phyloP scores from a whole-genome alignment of 2,888 invertebrate species.

The Pyrgus malvae region DNA sequence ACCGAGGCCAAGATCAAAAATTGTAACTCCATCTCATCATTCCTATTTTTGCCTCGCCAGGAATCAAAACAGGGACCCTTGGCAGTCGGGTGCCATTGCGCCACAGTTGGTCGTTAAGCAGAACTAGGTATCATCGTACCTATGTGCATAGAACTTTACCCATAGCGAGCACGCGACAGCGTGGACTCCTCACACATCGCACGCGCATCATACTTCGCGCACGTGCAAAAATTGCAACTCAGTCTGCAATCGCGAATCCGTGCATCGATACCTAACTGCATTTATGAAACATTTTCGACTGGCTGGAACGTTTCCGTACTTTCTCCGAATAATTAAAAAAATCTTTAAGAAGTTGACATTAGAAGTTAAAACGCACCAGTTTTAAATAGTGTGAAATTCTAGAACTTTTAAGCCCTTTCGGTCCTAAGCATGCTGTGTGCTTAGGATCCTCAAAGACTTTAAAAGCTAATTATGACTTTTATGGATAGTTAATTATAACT shows the following conservation, averaged over 20 bases:
- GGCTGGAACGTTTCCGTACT: not conserved
- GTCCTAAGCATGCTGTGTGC: not conserved
- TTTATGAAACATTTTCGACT: not conserved
- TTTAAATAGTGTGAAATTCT: not conserved
- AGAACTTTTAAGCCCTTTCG: not conserved
- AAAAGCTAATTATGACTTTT: not conserved
- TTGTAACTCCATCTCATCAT: too few species aligned
- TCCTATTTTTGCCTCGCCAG: too few species aligned
- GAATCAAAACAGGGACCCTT: too few species aligned
- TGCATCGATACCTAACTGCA: constrained; percentile 1
- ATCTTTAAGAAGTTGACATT: not conserved
- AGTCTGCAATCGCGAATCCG: constrained; percentile 20
- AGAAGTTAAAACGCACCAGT: not conserved
- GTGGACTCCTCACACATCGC: constrained; percentile 40
- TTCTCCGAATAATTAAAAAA: not conserved
- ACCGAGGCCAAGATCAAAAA: too few species aligned
- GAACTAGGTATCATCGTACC: not conserved
- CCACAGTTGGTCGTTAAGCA: too few species aligned
- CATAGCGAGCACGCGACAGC: constrained; percentile 11
- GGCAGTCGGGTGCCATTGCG: too few species aligned
- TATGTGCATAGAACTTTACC: constrained; percentile 13
- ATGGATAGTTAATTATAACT: not conserved
- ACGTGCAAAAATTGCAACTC: constrained; percentile 43
- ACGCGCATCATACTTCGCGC: constrained; percentile 40
- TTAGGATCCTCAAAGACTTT: constrained; percentile 18